phyloP scores from a whole-genome alignment of 2,888 invertebrate species.

The Melinaea menophilus region DNA sequence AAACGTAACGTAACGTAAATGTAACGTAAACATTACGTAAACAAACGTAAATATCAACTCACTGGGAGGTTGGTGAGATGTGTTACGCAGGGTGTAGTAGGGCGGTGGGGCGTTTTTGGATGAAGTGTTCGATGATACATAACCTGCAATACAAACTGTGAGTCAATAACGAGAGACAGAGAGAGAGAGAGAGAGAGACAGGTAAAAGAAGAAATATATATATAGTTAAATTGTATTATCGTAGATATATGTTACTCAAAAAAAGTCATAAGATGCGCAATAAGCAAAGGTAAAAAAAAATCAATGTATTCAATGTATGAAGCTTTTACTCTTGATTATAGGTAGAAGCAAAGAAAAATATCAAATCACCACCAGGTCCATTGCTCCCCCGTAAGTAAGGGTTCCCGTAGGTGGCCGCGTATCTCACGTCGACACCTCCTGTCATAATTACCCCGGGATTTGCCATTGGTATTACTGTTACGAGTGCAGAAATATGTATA shows the following conservation, averaged over 20 bases:
- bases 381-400: conserved; percentile 87
- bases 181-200: no score
- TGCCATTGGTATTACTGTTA: conserved; percentile 63
- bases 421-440: conserved; percentile 86
- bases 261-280: no score
- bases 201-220: no score
- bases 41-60: not conserved
- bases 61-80: conserved; percentile 40
- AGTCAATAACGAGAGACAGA: no score
- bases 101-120: conserved; percentile 89
- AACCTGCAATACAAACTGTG: conserved; percentile 44
- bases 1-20: no score
- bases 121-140: conserved; percentile 72
- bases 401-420: conserved; percentile 93
- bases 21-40: conserved; percentile 16
- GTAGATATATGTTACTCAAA: no score
- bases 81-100: conserved; percentile 75
- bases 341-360: not conserved
- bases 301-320: no score
- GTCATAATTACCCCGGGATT: conserved; percentile 56
- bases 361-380: conserved; percentile 52
- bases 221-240: no score
- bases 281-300: no score
- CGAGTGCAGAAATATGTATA: conserved; percentile 14
- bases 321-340: not conserved